Conservation (phyloP, 2,888 invertebrate genomes). For the Lycophotia porphyrea region DNA sequence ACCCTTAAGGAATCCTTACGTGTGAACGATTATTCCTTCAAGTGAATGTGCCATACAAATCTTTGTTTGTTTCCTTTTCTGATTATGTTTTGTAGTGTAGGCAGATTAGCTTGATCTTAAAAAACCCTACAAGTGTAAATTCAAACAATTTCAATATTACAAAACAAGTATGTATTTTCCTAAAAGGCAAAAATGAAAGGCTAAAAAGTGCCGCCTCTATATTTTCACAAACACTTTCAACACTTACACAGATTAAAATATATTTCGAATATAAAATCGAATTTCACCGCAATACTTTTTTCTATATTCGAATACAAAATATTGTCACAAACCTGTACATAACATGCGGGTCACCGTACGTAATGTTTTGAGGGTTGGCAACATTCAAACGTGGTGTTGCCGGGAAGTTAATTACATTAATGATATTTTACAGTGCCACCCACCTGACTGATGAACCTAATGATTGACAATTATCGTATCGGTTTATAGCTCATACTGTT, state of each 20-base stretch:
- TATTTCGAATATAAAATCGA: conserved; percentile 38
- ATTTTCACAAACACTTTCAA: conserved; percentile 22
- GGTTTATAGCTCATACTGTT: conserved; percentile 33
- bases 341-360: conserved; percentile 50
- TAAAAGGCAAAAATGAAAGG: background rate
- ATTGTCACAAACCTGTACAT: conserved; percentile 41
- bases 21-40: conserved; percentile 86
- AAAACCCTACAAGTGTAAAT: too few relatives aligned
- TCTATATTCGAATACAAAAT: conserved; percentile 37
- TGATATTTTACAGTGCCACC: conserved; percentile 64
- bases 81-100: conserved; percentile 23
- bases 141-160: background rate
- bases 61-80: conserved; percentile 76
- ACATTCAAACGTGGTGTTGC: conserved; percentile 59
- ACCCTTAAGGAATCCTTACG: conserved; percentile 85
- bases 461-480: conserved; percentile 65
- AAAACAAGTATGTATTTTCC: background rate
- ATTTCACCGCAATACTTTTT: conserved; percentile 32
- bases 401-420: conserved; percentile 66
- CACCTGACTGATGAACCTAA: conserved; percentile 65
- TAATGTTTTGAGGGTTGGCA: conserved; percentile 60
- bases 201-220: conserved; percentile 8
- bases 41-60: conserved; percentile 74
- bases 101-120: too few relatives aligned
- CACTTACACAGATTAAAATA: conserved; percentile 34